Percentiles rank a stretch among this genome's conserved stretches.
Conservation (phyloP, 2,888 invertebrate species). For the Xylocampa areola region DNA sequence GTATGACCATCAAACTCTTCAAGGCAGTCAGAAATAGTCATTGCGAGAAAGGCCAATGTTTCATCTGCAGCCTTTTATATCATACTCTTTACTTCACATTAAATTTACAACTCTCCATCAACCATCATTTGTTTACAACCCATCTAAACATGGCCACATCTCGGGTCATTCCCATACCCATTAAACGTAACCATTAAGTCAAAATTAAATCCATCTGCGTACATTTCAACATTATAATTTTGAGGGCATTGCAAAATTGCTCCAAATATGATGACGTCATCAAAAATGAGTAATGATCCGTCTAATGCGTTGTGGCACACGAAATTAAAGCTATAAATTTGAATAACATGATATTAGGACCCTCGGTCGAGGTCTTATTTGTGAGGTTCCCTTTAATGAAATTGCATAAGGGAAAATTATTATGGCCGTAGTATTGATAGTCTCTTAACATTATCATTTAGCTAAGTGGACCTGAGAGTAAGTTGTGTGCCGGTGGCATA, state of each 20-base stretch:
- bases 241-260: slow-evolving; percentile 57
- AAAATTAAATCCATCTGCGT: slow-evolving; percentile 55
- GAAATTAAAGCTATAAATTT: slow-evolving; percentile 83
- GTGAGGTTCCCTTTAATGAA: slow-evolving; percentile 53
- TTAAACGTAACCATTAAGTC: slow-evolving; percentile 47
- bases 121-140: slow-evolving; percentile 31
- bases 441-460: slow-evolving; percentile 32
- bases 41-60: slow-evolving; percentile 6
- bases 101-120: slow-evolving; percentile 30
- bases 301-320: slow-evolving; percentile 75
- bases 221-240: slow-evolving; percentile 58
- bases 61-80: slow-evolving; percentile 8
- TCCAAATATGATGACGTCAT: slow-evolving; percentile 69
- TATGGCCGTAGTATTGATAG: slow-evolving; percentile 40
- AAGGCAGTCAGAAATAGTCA: slow-evolving; percentile 10
- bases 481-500: slow-evolving; percentile 4
- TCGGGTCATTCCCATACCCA: slow-evolving; percentile 39
- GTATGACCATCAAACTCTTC: slow-evolving; percentile 6
- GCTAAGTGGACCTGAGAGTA: slow-evolving; percentile 28
- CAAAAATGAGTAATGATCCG: slow-evolving; percentile 74
- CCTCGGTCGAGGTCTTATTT: slow-evolving; percentile 52
- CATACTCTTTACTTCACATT: slow-evolving; percentile 14
- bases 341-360: slow-evolving; percentile 66
- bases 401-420: slow-evolving; percentile 47
- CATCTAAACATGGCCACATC: slow-evolving; percentile 33